Evolutionary conservation across 2,797 vertebrate species (phyloP).

Genomic region (Anniella stebbinsi): DNA sequence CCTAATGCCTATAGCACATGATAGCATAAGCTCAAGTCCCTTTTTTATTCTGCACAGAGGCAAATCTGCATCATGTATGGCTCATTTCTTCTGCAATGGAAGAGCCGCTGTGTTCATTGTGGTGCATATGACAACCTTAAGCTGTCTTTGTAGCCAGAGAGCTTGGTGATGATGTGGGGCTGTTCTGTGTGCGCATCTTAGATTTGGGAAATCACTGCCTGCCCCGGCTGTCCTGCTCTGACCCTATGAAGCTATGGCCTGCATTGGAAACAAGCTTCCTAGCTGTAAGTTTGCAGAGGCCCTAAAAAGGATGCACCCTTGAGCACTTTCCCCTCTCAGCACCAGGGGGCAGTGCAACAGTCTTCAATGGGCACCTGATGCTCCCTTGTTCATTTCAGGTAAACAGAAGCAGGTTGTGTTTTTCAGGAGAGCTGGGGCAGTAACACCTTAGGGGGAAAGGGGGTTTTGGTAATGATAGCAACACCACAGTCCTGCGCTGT

Average conservation of each 20-base stretch:
- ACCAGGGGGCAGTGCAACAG: neutral
- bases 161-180: no score
- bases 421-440: neutral
- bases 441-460: neutral
- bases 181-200: neutral
- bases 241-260: neutral
- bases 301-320: neutral
- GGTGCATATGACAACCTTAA: no score
- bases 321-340: neutral
- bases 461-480: neutral
- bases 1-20: no score
- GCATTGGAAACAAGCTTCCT: neutral
- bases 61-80: no score
- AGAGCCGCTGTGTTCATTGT: no score
- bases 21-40: no score
- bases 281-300: neutral
- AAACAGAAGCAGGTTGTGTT: neutral
- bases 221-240: neutral
- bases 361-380: neutral
- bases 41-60: no score
- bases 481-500: no score
- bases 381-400: neutral
- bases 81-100: no score
- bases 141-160: no score
- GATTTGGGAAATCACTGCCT: neutral